Evolutionary conservation across 2,113 vertebrate species (phyloP), one percentile per base, ranked within the genome.

Genomic region (Origma solitaria): DNA sequence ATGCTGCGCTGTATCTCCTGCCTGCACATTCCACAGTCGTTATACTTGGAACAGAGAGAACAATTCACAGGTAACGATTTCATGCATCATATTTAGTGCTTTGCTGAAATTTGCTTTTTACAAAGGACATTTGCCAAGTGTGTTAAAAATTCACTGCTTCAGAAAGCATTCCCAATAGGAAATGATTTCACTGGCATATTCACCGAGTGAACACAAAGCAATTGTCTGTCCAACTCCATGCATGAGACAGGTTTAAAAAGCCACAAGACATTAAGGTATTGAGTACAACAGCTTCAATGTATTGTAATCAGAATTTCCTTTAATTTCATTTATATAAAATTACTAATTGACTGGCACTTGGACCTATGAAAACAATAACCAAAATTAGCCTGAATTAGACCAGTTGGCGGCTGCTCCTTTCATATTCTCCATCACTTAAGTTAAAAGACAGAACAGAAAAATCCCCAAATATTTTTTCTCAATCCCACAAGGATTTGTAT

Each of bases 131-230:
- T 80, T 92, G 69, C 89, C 83, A 94, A 94, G 28, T 27, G 47
- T 77, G 75, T 87, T 91, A 91, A 86, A 97, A 93, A 93, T 56
- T 21, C 69, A 90, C 75, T 51, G 62, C 78, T 93, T 93, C 85
- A 81, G 76, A 93, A 90, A 96, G 64, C 64, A 68, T 92, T 96
- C 91, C 84, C 85, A 86, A 81, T 38, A 96, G 92, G 79, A 93
- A 90, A 86, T 80, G 2, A 90, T 94, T 95, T 88, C 82, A 91
- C 66, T 94, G 88, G 78, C 47, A 47, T 45, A 77, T 86, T 86
- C 92, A 73, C 54, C 2, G 10, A 88, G 50, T 80, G 72, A 83
- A 88, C 77, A 84, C 81, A 81, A 91, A 94, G 86, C 68, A 66
- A 70, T 53, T 40, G 3, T 75, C 76, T 78, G 57, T 62, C 69